Evolutionary conservation across 2,888 invertebrate genomes (phyloP), one percentile per base, ranked within the genome.

Genomic region (Agrotis exclamationis): DNA sequence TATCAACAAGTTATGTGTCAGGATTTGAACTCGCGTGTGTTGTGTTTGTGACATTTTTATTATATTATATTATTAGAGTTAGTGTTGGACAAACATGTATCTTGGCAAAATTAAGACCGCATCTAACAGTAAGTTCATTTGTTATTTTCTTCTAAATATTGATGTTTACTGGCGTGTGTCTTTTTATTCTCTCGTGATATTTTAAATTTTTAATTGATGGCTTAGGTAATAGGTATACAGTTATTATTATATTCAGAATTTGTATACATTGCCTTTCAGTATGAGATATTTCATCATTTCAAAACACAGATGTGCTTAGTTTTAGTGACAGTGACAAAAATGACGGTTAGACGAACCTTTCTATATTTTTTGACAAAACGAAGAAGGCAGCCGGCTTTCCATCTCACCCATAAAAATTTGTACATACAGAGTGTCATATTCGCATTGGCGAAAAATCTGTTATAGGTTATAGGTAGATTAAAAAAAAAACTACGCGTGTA

Each of bases 41-140:
- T 59, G 56, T 76, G 56, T 70, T 5, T 68, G 56, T 56, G 56
- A 33, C 56, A n/a, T 56, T 56, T 56, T 39, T 39, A 39, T 9
- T 39, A 39, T 39, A 11, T 9, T 70, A 33, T 39, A 58, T 14
- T 48, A 33, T n/a, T 56, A 56, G 57, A 48, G 53, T 56, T 66
- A 65, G 60, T 71, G 57, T 64, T 76, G 63, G 59, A 80, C 79
- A 88, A 80, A 33, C 58, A 94, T 93, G 93, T 94, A 92, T 89
- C 89, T 85, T 44, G 92, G 93, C 20, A 95, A 93, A 86, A 85
- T 88, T 44, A 89, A 91, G 63, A 94, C 92, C 1, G 72, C 72
- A 18, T 95, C 95, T 1, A 92, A 94, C 79, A 80, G 95, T 95
- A 88, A 94, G 95, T 92, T 44, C 22, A 13, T 66, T 57, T 44